Percentiles rank a stretch among this genome's conserved stretches.
Conservation (phyloP, 2,888 invertebrate genomes). For the Shargacucullia verbasci region DNA sequence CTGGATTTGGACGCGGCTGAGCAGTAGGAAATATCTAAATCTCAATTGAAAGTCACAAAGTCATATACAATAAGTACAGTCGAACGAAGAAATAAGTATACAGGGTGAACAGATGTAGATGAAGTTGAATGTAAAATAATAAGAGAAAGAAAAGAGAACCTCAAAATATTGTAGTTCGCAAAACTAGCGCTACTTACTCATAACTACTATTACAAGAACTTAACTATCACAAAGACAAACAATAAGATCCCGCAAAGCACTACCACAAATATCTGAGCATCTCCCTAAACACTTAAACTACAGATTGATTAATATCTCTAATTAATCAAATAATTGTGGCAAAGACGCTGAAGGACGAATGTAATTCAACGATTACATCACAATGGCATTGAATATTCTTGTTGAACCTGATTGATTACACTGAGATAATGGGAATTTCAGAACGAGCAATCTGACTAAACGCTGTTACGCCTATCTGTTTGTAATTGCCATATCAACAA, state of each 20-base stretch:
- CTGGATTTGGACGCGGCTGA: too few relatives aligned
- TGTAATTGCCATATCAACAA: constrained; percentile 68
- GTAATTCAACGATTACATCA: constrained; percentile 51
- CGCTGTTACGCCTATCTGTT: constrained; percentile 58
- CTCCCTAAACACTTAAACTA: constrained; percentile 39
- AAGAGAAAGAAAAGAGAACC: too few relatives aligned
- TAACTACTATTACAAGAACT: not conserved
- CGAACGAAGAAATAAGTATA: too few relatives aligned
- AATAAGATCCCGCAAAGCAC: constrained; percentile 26
- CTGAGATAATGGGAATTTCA: constrained; percentile 64
- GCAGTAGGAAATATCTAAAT: too few relatives aligned
- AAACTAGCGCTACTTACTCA: too few relatives aligned
- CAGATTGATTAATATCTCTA: constrained; percentile 49
- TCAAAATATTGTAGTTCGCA: not conserved
- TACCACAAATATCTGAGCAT: constrained; percentile 33
- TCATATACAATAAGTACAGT: too few relatives aligned
- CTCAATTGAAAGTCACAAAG: too few relatives aligned
- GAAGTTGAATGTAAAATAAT: too few relatives aligned
- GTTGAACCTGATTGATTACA: constrained; percentile 59
- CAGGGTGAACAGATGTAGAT: too few relatives aligned
- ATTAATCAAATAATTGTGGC: constrained; percentile 53
- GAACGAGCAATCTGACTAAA: constrained; percentile 67
- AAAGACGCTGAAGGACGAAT: constrained; percentile 52
- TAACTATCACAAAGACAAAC: constrained; percentile 42
- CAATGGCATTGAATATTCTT: constrained; percentile 49